Percentiles rank a stretch among this genome's conserved stretches.
phyloP scores from a whole-genome alignment of 2,797 vertebrate species.

The Spinus olivaceus region DNA sequence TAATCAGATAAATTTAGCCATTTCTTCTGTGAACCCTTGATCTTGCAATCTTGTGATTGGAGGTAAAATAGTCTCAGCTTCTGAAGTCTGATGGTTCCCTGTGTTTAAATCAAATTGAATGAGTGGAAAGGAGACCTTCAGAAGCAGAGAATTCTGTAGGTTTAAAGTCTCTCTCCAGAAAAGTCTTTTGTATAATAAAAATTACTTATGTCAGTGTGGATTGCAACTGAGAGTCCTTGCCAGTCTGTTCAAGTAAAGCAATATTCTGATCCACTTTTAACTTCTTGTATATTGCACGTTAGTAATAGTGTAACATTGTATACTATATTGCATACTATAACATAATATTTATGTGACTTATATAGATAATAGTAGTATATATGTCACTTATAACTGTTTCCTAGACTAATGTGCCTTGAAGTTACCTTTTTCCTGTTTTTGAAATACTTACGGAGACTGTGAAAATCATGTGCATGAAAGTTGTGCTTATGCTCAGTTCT shows the following conservation, averaged over 20 bases:
- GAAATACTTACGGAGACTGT: background rate
- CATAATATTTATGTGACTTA: background rate
- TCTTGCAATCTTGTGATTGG: background rate
- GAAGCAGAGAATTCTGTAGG: background rate
- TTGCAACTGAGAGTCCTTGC: background rate
- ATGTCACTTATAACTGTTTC: background rate
- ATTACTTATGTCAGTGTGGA: background rate
- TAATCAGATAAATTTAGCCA: background rate
- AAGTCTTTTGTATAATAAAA: background rate
- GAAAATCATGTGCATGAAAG: background rate
- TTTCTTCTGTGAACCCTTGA: slow-evolving; percentile 9
- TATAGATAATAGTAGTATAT: background rate
- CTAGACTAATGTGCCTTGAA: background rate
- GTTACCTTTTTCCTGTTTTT: background rate
- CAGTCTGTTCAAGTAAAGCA: background rate
- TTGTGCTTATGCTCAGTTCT: background rate
- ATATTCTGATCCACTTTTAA: background rate
- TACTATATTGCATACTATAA: background rate
- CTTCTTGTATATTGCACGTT: background rate
- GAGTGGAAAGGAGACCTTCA: background rate
- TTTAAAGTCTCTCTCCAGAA: background rate
- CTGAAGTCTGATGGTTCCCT: background rate
- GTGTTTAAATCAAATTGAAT: background rate
- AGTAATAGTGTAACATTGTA: background rate
- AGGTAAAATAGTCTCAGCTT: slow-evolving; percentile 9